Evolutionary conservation across 2,113 vertebrate species (phyloP), one percentile per base, ranked within the genome.

Genomic region (Petroica traversi): DNA sequence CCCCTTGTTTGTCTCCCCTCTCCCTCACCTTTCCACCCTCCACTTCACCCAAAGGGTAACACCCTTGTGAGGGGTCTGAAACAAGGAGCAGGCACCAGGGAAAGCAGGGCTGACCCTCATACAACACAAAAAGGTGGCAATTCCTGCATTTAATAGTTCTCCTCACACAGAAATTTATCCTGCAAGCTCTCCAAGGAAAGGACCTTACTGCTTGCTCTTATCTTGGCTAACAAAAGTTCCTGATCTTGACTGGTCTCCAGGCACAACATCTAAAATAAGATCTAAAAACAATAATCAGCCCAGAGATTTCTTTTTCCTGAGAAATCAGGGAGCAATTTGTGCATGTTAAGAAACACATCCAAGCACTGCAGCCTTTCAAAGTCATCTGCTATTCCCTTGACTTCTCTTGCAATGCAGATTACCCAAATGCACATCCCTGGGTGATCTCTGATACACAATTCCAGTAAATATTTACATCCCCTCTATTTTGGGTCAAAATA

Each of bases 241-340:
- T 52, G 48, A 58, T 85, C n/a, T 82, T 58, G n/a, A 57, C 36
- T 66, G 46, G 46, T 91, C 59, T 88, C 58, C 51, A 77, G 71
- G 59, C 79, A 46, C 34, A 73, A 41, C 41, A 66, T 46, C 46
- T 73, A 36, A 91, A 94, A 51, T n/a, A 63, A 85, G 54, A 94
- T 52, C 58, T 77, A 62, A 84, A 90, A 36, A 0, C 18, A 89
- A 74, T 51, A 63, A 84, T 68, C 52, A 78, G 20, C 3, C 1
- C 58, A 78, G 57, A 45, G 49, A 33, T 68, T 84, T 48, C 33
- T 67, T 75, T 59, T 75, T 85, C n/a, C 33, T 49, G 49, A 25
- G 73, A 96, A 94, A 91, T 72, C 69, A 91, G 62, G 84, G 33
- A 75, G 57, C 66, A 91, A 91, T 93, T 85, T 91, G 89, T 94